Percentiles rank a stretch among this genome's conserved stretches.
Conservation (phyloP, 1,140 invertebrate genomes). For the Laupala kohalensis region DNA sequence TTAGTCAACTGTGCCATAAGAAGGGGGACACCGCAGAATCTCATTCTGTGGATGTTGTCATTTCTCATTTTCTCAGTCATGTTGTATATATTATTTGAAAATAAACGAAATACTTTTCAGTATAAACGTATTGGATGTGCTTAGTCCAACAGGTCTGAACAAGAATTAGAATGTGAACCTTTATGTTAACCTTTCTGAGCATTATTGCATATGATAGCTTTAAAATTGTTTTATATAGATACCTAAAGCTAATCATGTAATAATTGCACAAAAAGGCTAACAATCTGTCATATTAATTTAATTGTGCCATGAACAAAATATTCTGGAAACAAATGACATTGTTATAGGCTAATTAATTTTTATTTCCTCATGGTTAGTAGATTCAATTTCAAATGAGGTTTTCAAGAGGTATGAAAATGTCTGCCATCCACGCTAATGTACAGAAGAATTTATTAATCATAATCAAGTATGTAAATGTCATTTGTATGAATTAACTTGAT, state of each 20-base stretch:
- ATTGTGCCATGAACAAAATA: background rate
- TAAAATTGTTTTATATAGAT: background rate
- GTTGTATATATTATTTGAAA: background rate
- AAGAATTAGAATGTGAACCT: background rate
- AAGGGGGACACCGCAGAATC: constrained; percentile 1
- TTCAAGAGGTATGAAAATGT: background rate
- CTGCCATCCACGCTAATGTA: constrained; percentile 15
- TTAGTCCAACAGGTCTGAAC: background rate
- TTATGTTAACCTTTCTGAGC: background rate
- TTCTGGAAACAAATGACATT: background rate
- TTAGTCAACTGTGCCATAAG: constrained; percentile 10
- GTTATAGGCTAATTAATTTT: background rate
- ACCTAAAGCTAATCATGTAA: background rate
- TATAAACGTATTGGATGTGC: background rate
- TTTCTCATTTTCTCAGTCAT: background rate
- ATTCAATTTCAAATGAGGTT: background rate
- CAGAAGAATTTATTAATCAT: constrained; percentile 10
- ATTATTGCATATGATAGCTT: background rate
- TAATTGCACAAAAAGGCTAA: background rate
- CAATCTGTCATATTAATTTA: background rate
- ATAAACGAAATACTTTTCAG: background rate
- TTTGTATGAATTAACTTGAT: constrained; percentile 7
- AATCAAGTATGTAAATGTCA: background rate
- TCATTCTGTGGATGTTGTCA: constrained; percentile 4
- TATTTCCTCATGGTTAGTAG: background rate